Conservation (phyloP, 2,113 vertebrate genomes). For the Peromyscus maniculatus region DNA sequence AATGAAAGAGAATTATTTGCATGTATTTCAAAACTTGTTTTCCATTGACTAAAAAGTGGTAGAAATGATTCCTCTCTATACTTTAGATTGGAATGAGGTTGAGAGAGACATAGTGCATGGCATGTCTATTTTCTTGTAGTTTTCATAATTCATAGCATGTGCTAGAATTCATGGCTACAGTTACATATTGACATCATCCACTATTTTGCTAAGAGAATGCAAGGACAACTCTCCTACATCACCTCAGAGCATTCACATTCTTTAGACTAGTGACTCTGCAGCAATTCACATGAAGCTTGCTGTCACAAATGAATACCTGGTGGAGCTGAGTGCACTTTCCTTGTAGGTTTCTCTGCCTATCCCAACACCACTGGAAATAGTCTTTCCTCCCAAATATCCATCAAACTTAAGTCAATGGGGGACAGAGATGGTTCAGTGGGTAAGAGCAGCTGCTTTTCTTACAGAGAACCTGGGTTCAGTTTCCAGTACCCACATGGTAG, state of each 20-base stretch:
- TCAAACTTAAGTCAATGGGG: not conserved
- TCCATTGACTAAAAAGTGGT: not conserved
- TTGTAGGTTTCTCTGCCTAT: not conserved
- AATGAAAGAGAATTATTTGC: not conserved
- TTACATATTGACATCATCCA: not conserved
- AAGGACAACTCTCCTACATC: not conserved
- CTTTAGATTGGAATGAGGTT: not conserved
- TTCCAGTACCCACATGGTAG: not conserved
- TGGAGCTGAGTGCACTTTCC: not conserved
- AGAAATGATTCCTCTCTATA: conserved; percentile 20
- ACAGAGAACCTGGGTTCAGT: not conserved
- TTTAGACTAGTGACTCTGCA: not conserved
- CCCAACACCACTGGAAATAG: not conserved
- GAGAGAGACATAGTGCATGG: not conserved
- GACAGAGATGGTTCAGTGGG: not conserved
- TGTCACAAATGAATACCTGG: not conserved
- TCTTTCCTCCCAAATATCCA: not conserved
- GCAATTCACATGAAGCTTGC: not conserved
- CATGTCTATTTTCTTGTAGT: not conserved
- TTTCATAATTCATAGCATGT: conserved; percentile 26
- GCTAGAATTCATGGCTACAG: conserved; percentile 5
- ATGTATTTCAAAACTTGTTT: not conserved
- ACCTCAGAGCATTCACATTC: not conserved
- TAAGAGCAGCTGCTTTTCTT: not conserved
- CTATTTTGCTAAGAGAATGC: not conserved